A percentile compares a stretch with the other conserved stretches of the same genome.
Conservation (phyloP, 2,797 vertebrate species). For the Stomatorhinus walkeri region DNA sequence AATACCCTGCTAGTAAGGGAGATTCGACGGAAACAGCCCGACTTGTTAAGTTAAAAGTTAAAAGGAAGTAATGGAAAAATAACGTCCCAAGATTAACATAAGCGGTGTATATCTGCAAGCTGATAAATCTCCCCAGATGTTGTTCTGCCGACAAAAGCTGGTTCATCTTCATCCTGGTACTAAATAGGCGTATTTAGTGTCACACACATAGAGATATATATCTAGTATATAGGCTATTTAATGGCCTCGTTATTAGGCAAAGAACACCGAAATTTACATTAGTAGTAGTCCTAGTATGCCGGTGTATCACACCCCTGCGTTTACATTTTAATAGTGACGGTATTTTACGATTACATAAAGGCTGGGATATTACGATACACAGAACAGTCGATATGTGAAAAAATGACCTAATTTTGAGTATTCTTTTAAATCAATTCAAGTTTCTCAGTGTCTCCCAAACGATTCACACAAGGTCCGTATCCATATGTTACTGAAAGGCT, state of each 20-base stretch:
- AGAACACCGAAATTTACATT: background rate
- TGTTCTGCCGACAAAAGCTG: too few species aligned
- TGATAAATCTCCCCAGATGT: background rate
- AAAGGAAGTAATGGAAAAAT: background rate
- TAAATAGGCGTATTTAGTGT: too few species aligned
- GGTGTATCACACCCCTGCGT: background rate
- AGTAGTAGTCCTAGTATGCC: background rate
- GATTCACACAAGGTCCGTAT: background rate
- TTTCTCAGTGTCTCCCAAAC: background rate
- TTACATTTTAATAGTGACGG: background rate
- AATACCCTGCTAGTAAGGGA: background rate
- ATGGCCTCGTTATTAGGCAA: background rate
- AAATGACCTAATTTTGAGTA: background rate
- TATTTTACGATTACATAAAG: background rate
- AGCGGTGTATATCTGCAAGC: background rate
- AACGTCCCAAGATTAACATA: background rate
- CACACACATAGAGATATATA: too few species aligned
- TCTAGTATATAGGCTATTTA: too few species aligned
- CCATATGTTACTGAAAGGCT: background rate
- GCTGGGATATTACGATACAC: background rate
- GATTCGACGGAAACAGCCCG: background rate
- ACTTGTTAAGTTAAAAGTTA: background rate
- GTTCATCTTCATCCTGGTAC: too few species aligned
- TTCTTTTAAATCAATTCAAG: background rate
- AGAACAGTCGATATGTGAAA: background rate